These are phyloP conservation scores for Misgurnus mizolepis DNA, from an alignment of 2,113 vertebrate species.

Conservation along the genomic window DNA sequence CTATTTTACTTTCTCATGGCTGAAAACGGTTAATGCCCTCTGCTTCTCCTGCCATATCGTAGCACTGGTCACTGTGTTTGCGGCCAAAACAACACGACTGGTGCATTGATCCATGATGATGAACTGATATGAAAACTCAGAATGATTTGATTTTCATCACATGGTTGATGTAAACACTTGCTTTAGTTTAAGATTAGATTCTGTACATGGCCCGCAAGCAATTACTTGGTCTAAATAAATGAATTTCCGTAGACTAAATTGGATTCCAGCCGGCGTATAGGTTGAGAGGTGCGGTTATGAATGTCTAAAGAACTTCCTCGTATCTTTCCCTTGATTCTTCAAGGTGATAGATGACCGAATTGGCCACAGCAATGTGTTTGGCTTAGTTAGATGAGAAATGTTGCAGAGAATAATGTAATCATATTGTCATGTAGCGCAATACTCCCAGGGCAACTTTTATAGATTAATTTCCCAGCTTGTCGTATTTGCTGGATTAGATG, in stretches of 20 bases:
- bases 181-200: conserved; percentile 32
- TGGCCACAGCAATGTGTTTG: not conserved
- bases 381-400: conserved; percentile 26
- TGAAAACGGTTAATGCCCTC: not conserved
- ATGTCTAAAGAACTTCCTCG: not conserved
- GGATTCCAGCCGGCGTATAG: not conserved
- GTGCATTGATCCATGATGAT: conserved; percentile 51
- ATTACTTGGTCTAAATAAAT: conserved; percentile 11
- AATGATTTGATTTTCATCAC: conserved; percentile 53
- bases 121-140: conserved; percentile 39
- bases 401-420: not conserved
- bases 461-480: conserved; percentile 52
- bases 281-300: not conserved
- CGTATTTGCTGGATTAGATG: conserved; percentile 16
- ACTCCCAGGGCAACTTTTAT: conserved; percentile 51
- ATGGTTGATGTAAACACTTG: conserved; percentile 15
- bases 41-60: not conserved
- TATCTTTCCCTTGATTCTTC: not conserved
- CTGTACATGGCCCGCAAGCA: not conserved
- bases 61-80: conserved; percentile 25
- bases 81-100: conserved; percentile 25
- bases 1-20: not conserved
- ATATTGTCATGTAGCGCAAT: conserved; percentile 48
- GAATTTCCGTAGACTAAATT: conserved; percentile 22
- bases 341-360: not conserved